These are phyloP conservation scores for Vireo griseus DNA, from an alignment of 2,797 vertebrate species.

Conservation along the genomic window DNA sequence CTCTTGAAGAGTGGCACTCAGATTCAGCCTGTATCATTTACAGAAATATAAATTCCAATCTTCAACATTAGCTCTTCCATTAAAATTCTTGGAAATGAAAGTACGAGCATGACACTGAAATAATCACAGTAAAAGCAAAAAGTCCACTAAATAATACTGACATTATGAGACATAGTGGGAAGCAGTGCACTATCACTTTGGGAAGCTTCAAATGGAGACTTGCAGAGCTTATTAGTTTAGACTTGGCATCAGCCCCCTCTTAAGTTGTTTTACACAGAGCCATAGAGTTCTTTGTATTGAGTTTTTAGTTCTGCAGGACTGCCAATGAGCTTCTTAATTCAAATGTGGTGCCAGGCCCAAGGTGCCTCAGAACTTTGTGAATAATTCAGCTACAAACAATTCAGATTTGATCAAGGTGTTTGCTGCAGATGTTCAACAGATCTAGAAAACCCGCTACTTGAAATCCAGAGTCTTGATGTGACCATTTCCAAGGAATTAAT, in stretches of 20 bases:
- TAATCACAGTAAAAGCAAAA: neutral
- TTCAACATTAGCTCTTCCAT: neutral
- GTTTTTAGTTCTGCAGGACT: neutral
- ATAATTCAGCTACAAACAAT: neutral
- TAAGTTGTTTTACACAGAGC: neutral
- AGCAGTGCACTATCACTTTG: neutral
- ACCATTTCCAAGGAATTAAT: neutral
- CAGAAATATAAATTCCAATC: neutral
- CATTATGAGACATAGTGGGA: neutral
- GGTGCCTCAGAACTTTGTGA: neutral
- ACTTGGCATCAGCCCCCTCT: neutral
- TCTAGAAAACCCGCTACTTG: neutral
- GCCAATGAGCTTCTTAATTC: neutral
- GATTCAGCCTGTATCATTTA: neutral
- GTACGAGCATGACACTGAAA: neutral
- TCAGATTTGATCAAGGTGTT: neutral
- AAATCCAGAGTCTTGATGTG: neutral
- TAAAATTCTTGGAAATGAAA: constrained; percentile 14
- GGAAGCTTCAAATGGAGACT: neutral
- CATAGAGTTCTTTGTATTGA: neutral
- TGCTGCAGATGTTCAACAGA: neutral
- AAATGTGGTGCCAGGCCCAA: neutral
- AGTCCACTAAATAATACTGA: neutral
- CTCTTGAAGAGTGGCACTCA: neutral
- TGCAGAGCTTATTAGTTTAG: neutral